Conservation (phyloP, 2,888 invertebrate genomes). For the Zeuzera pyrina region DNA sequence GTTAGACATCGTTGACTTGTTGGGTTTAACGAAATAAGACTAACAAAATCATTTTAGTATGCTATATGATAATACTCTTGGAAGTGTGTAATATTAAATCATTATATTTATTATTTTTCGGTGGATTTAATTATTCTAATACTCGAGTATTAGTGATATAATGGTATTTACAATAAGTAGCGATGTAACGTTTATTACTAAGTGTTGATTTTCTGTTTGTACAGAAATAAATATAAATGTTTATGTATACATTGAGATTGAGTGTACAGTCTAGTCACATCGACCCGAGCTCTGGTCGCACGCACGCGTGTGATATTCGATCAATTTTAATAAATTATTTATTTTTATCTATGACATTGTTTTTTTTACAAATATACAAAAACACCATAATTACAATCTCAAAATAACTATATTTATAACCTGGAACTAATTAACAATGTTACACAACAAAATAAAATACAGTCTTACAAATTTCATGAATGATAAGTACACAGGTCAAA, state of each 20-base stretch:
- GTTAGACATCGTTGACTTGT: conserved; percentile 34
- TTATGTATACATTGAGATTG: conserved; percentile 63
- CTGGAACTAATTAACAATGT: conserved; percentile 63
- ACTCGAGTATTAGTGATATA: conserved; percentile 70
- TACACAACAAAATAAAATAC: conserved; percentile 69
- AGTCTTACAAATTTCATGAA: conserved; percentile 71
- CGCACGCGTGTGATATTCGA: conserved; percentile 49
- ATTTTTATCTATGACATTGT: conserved; percentile 54
- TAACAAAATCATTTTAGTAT: conserved; percentile 62
- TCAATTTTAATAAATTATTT: conserved; percentile 64
- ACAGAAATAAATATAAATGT: conserved; percentile 56
- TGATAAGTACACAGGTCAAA: conserved; percentile 65
- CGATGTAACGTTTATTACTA: conserved; percentile 60
- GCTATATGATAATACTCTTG: conserved; percentile 50
- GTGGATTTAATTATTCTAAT: conserved; percentile 67
- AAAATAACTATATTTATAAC: conserved; percentile 71
- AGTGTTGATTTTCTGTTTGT: conserved; percentile 68
- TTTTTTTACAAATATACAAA: conserved; percentile 39
- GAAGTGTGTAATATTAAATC: conserved; percentile 49
- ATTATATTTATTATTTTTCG: conserved; percentile 65
- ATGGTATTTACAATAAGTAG: conserved; percentile 63
- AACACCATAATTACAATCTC: conserved; percentile 34
- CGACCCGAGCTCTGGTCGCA: conserved; percentile 65
- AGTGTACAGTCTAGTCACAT: conserved; percentile 70
- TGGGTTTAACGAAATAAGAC: conserved; percentile 53